Evolutionary conservation across 2,888 invertebrate genomes (phyloP).

Genomic region (Ptychoptera albimana): DNA sequence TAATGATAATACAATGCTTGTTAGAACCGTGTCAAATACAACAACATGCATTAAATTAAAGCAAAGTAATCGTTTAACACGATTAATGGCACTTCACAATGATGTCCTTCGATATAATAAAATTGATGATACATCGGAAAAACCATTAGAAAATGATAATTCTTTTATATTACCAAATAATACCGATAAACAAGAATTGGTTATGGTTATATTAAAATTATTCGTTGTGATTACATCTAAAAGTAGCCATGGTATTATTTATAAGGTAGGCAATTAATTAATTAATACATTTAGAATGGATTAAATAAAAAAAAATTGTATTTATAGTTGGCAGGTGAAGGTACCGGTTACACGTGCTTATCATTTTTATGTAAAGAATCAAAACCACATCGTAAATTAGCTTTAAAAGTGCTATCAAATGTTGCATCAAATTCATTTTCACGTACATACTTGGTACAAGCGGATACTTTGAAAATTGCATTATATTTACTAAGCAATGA

Average conservation of each 20-base stretch:
- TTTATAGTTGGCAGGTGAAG: constrained; percentile 1
- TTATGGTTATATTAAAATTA: constrained; percentile 25
- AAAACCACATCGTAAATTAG: constrained; percentile 20
- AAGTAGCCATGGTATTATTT: constrained; percentile 18
- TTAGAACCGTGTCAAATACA: too few species aligned
- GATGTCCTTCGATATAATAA: constrained; percentile 21
- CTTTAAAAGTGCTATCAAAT: constrained; percentile 26
- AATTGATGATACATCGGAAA: constrained; percentile 10
- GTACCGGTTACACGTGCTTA: constrained; percentile 20
- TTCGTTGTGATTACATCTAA: constrained; percentile 21
- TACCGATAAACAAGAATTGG: constrained; percentile 18
- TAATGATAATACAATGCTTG: too few species aligned
- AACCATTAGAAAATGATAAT: constrained; percentile 7
- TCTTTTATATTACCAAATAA: constrained; percentile 20
- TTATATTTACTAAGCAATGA: constrained; percentile 21
- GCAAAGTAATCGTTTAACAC: background rate
- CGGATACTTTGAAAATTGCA: constrained; percentile 25
- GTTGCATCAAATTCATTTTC: constrained; percentile 23
- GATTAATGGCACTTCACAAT: too few species aligned
- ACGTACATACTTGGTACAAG: constrained; percentile 20
- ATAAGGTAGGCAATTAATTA: too few species aligned
- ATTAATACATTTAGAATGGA: background rate
- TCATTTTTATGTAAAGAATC: constrained; percentile 23
- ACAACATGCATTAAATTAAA: too few species aligned
- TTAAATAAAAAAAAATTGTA: background rate